Evolutionary conservation across 2,888 invertebrate genomes (phyloP), one percentile per base, ranked within the genome.

Genomic region (Sarcophaga caerulescens): DNA sequence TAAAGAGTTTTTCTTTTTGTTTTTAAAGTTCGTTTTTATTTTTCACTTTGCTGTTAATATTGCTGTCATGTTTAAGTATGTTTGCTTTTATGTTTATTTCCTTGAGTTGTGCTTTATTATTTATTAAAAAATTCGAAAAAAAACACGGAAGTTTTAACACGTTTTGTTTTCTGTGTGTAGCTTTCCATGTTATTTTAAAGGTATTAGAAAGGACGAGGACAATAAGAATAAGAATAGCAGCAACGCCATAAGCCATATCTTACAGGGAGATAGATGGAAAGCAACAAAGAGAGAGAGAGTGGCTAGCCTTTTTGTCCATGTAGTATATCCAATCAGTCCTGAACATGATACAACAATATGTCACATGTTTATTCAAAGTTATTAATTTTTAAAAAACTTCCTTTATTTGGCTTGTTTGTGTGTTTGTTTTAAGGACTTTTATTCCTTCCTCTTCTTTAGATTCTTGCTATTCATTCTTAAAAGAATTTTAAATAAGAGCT

Each of bases 61-160:
- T 17, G 52, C 14, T 52, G 52, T 52, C 10, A 14, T 52, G 12
- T 35, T 66, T 75, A 8, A 35, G 44, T 75, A 66, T 62, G 52
- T 73, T 17, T 62, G 60, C 44, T 52, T 74, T 45, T 45, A 52
- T 52, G 77, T 47, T 12, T 52, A 52, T 52, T 52, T 17, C 52
- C 52, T 52, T 17, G 17, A 52, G 52, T 77, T 57, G 35, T 78
- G 62, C 71, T 85, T 81, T 83, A 85, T 86, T 86, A 86, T 84
- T 86, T 86, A 86, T 86, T 81, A 78, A 81, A 81, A 60, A 86
- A 81, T 86, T 84, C 83, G 78, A 77, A 78, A 83, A 81, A 21
- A 86, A 81, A 84, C 83, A 84, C 81, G 86, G 86, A 86, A 86
- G 83, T 75, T 83, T 77, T 57, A 83, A 79, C 60, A 57, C 70